Evolutionary conservation across 1,140 invertebrate species (phyloP), one percentile per base, ranked within the genome.

Genomic region (Lysiphlebus fabarum): DNA sequence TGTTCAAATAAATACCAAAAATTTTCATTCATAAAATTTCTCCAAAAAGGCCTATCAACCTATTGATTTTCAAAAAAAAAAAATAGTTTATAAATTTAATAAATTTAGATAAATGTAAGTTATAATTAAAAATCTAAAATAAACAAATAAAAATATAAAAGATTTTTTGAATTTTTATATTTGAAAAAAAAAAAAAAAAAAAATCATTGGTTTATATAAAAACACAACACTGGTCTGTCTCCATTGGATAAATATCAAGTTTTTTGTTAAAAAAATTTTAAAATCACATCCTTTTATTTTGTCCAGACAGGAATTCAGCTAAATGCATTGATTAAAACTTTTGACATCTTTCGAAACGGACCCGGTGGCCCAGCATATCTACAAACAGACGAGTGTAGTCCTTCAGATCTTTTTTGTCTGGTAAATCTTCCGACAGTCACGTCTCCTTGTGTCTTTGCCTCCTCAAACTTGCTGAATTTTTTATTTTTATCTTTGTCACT

Each of bases 271-370:
- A 26, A 26, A 26, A 56, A 56, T 57, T 67, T 49, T 36, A 34
- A 33, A 49, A 69, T 70, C 67, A 67, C 64, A 59, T 68, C 53
- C 43, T 78, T 76, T 79, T 79, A 77, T 79, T 79, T 79, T 70
- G 74, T 66, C 70, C 75, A 76, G 76, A 75, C 74, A 73, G 73
- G 77, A 79, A 78, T 79, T 78, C 77, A 71, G 73, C 70, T 78
- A 79, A 79, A 79, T 78, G 75, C 75, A 79, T 79, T 78, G 76
- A 79, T 79, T 79, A 78, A 26, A 78, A 74, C 71, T 69, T 68
- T 70, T 72, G 73, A 74, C 74, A 72, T 76, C 65, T 71, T 67
- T 68, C 65, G 69, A 64, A n/a, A 68, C 69, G 69, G 69, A 26
- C 17, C 68, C 72, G 76, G 76, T 78, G 76, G 63, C 74, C 73